Percentiles rank a stretch among this genome's conserved stretches.
phyloP scores from a whole-genome alignment of 2,113 vertebrate species.

The Collichthys lucidus region DNA sequence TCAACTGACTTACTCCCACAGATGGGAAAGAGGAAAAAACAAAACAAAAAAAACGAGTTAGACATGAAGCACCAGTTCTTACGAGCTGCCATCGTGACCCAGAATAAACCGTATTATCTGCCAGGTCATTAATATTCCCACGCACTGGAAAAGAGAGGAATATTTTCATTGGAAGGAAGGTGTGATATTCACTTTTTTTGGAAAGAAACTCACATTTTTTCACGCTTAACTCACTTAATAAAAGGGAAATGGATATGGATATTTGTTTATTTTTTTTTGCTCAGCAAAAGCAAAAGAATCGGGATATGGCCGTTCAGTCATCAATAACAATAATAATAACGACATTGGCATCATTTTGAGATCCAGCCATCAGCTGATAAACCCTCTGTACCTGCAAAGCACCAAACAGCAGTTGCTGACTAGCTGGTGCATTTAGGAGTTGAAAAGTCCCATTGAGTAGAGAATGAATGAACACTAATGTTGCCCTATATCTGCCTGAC shows the following conservation, averaged over 20 bases:
- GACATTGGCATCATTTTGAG: background rate
- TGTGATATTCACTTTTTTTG: background rate
- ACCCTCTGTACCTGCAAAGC: background rate
- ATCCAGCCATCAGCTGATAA: background rate
- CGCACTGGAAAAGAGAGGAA: conserved; percentile 16
- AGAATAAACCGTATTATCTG: conserved; percentile 55
- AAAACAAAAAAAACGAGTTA: conserved; percentile 67
- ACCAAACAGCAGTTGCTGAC: background rate
- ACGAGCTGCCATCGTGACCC: conserved; percentile 36
- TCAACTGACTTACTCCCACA: conserved; percentile 54
- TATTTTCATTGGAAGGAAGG: conserved; percentile 38
- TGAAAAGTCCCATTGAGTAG: background rate
- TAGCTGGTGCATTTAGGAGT: background rate
- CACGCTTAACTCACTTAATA: background rate
- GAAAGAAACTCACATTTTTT: background rate
- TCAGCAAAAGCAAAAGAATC: background rate
- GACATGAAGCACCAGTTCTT: conserved; percentile 65
- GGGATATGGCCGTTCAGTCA: background rate
- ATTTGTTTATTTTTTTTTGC: background rate
- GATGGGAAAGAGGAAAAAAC: conserved; percentile 28
- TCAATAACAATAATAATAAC: no score
- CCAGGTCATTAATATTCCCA: conserved; percentile 62
- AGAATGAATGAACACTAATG: background rate
- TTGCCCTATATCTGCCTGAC: background rate
- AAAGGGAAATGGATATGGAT: background rate